Evolutionary conservation across 2,113 vertebrate genomes (phyloP), one percentile per base, ranked within the genome.

Genomic region (Perca fluviatilis): DNA sequence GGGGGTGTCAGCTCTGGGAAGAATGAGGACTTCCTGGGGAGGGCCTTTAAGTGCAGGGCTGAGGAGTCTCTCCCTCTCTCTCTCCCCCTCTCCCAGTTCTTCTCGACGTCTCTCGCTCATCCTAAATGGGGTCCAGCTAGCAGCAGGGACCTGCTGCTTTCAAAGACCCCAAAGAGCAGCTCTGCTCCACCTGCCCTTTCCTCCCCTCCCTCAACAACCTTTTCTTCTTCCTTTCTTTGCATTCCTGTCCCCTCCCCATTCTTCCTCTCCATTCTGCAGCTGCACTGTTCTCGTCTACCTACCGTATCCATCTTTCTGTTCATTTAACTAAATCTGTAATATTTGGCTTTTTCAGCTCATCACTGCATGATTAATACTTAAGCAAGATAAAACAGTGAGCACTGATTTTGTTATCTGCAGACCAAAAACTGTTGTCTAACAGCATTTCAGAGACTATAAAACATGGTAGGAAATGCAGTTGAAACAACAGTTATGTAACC

Each of bases 71-170:
- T 70, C 84, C 21, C 84, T 65, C 79, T 60, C 80, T 51, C 65
- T 23, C 58, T 51, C 51, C 46, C 66, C 67, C 74, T 2, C 63
- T 33, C 9, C 1, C 77, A 77, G 30, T 69, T 64, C 51, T 33
- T 75, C 86, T 84, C 73, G n/a, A 60, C 58, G 69, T 86, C 86
- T 85, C 86, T 91, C 91, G 71, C 89, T 91, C 93, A 83, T 94
- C 94, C 90, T 94, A 94, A 96, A 96, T 95, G 93, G 96, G 95
- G 94, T 95, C 94, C 86, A 91, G 92, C 92, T 81, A 92, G 78
- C 93, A 91, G 92, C 91, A 93, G 82, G 91, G 89, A 90, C 91
- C 91, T 83, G 81, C 40, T 47, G 80, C 85, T 96, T 97, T 96
- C 97, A 96, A 96, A 96, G 95, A 91, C 76, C 84, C 46, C 25